Base-by-base conservation (phyloP, 2,888 invertebrate species). In the Hirtodrosophila confusa region DNA sequence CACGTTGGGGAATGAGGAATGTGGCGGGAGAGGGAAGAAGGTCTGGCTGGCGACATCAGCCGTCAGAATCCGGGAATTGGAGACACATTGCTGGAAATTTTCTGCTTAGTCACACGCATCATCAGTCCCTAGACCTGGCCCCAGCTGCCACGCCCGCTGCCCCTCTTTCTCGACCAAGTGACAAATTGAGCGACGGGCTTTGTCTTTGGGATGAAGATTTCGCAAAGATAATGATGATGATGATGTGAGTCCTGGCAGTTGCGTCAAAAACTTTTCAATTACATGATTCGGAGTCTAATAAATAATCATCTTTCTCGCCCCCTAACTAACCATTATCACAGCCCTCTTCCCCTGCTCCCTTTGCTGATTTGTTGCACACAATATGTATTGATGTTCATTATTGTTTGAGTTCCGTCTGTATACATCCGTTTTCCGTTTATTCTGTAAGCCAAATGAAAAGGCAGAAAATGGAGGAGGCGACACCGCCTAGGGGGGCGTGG, bases 171-270 rank as follows among this genome's bases (percentile, higher is more conserved):
- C 7, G 36, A 11, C 17, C 47, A 54, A 70, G 80, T 85, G 88
- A 88, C 88, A 88, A 88, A 88, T 89, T 83, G 85, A 80, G 72
- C 80, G 73, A 73, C 76, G 62, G 37, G 56, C 47, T 55, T 54
- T 70, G 71, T 75, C 64, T 67, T 65, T 48, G 58, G 45, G 47
- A 64, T 17, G 56, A 40, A 65, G 39, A 55, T 31, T 39, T 27
- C 35, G 55, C 17, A 37, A 12, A 23, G 48, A 37, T n/a, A n/a
- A n/a, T 49, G 53, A 45, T 36, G 29, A 35, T 49, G 54, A 47
- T 51, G 47, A 48, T 63, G 62, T 48, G 58, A 67, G 67, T 56
- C n/a, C 6, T 51, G 39, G 50, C 43, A 54, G 54, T 33, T 50
- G 56, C 50, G 7, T 31, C 36, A 51, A 47, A 77, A 75, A 87